Percentiles rank a stretch among this genome's conserved stretches.
Conservation (phyloP, 2,113 vertebrate species). For the Gorilla gorilla region DNA sequence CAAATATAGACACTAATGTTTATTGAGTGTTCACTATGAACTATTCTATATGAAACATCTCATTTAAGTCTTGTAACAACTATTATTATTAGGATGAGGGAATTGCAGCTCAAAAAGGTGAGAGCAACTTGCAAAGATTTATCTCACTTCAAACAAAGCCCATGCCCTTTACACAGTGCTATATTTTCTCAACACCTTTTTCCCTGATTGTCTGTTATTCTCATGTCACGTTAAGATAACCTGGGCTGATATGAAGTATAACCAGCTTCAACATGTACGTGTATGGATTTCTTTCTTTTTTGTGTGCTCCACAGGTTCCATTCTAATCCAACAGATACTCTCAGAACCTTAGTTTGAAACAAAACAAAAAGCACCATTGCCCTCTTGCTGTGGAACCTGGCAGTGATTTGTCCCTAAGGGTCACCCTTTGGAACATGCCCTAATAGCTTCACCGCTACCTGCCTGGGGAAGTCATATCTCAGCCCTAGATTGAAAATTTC, state of each 20-base stretch:
- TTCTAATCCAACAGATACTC: not conserved
- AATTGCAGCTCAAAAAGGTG: not conserved
- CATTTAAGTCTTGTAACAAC: conserved; percentile 42
- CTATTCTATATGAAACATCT: not conserved
- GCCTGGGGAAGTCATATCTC: not conserved
- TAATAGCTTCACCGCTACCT: not conserved
- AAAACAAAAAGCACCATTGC: not conserved
- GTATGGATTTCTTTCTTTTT: not conserved
- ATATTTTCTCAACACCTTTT: not conserved
- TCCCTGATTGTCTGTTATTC: not conserved
- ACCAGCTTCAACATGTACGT: not conserved
- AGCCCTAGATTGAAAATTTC: not conserved
- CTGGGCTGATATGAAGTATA: not conserved
- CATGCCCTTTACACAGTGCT: not conserved
- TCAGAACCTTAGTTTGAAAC: not conserved
- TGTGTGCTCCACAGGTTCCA: not conserved
- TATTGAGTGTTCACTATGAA: not conserved
- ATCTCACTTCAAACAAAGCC: not conserved
- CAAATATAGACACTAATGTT: not conserved
- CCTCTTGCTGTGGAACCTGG: not conserved
- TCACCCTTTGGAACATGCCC: not conserved
- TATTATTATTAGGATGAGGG: not conserved
- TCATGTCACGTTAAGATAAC: not conserved
- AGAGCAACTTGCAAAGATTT: not conserved
- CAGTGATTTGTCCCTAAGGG: not conserved